These are phyloP conservation scores for Meandrusa payeni DNA, from an alignment of 2,888 invertebrate genomes.

Conservation along the genomic window DNA sequence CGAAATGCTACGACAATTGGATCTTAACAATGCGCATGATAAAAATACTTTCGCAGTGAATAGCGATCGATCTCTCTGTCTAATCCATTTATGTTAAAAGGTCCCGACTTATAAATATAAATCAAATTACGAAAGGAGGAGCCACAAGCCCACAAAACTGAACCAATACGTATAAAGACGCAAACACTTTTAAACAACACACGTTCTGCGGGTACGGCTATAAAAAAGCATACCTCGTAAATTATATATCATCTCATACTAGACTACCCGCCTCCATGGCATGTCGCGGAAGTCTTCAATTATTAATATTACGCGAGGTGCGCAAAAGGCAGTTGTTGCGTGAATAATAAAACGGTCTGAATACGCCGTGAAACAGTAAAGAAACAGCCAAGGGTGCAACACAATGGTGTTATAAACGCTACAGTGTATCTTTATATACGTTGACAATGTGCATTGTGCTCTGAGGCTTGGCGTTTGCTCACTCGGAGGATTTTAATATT, in stretches of 20 bases:
- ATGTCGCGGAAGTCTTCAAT: conserved; percentile 67
- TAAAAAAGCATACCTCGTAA: conserved; percentile 28
- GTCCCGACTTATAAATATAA: no score
- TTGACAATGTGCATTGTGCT: conserved; percentile 75
- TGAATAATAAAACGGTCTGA: conserved; percentile 74
- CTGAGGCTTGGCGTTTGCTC: conserved; percentile 38
- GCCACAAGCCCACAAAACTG: conserved; percentile 2
- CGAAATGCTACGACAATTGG: no score
- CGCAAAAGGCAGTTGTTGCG: conserved; percentile 66
- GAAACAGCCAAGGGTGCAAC: conserved; percentile 64
- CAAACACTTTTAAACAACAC: conserved; percentile 1
- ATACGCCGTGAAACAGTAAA: conserved; percentile 67
- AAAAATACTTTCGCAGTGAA: no score
- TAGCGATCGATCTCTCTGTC: no score
- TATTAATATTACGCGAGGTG: conserved; percentile 68
- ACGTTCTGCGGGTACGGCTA: conserved; percentile 1
- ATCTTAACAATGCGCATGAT: no score
- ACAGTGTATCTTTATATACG: conserved; percentile 73
- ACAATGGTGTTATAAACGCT: conserved; percentile 75
- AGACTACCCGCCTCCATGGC: conserved; percentile 42
- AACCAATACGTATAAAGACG: conserved; percentile 3
- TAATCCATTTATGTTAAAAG: no score
- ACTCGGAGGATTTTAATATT: conserved; percentile 46
- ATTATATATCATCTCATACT: conserved; percentile 40
- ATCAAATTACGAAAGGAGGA: no score